Evolutionary conservation across 2,113 vertebrate species (phyloP), one percentile per base, ranked within the genome.

Genomic region (Vidua chalybeata): DNA sequence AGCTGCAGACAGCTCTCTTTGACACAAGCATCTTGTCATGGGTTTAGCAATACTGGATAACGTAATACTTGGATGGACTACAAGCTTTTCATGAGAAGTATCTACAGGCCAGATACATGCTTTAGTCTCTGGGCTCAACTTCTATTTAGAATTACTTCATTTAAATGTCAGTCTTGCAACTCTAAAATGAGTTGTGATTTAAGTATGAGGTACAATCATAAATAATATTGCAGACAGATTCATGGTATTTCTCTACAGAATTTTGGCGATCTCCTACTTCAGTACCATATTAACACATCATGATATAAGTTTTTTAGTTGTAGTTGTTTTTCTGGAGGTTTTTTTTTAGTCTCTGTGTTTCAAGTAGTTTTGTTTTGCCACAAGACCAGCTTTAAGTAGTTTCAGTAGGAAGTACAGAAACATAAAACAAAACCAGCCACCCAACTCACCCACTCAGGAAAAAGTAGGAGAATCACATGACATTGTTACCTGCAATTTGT

Each of bases 401-500:
- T 92, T 93, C 61, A 72, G 30, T 10, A 87, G 28, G 46, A 90
- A 75, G 23, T 33, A 69, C 1, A 28, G 55, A 90, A 78, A 81
- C 59, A 73, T 31, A 23, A 62, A 63, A 54, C 16, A 19, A 48
- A 88, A 55, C 15, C 17, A 69, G 49, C 12, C 22, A 77, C n/a
- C 41, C 15, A 79, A 78, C 80, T 56, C 72, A 61, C 6, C 43
- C 39, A 61, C 56, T 76, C 28, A 71, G 22, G 11, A 87, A 81
- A 89, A 83, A 52, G 31, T 33, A 73, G 16, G 80, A 62, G 52
- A 81, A 83, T 76, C 39, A 51, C 5, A 59, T 35, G 56, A 92
- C 80, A 94, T 98, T 96, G 99, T 98, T 98, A 99, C 99, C 99
- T 99, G 99, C 99, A 99, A 96, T 99, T 99, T 56, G 99, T 99